Evolutionary conservation across 2,113 vertebrate species (phyloP), one percentile per base, ranked within the genome.

Genomic region (Phyllopteryx taeniolatus): DNA sequence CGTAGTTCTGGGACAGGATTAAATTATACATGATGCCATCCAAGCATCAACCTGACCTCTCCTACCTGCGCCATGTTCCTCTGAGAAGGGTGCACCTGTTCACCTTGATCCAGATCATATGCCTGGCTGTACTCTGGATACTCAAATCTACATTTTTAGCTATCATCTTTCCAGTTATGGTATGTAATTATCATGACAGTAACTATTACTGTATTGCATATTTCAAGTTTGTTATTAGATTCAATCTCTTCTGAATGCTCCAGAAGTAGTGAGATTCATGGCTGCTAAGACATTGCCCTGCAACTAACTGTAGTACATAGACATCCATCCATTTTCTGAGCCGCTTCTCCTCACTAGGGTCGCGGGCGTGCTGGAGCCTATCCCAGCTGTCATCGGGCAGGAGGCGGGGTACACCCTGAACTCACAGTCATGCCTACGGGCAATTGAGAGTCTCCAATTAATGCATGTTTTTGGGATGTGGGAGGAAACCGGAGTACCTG

Each of bases 1-100:
- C 0, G 0, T 81, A 99, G 97, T 98, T 99, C 68, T 98, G 96
- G 97, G 97, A 99, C 8, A 93, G 98, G 81, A 96, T 97, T 79
- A 99, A 99, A 79, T 91, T 99, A 71, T 98, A 94, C 89, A 89
- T 98, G 91, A 99, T 99, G 97, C 97, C 97, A 0, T 95, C 96
- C 82, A 99, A 99, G 90, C 97, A 99, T 91, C 98, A 99, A 81
- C 98, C 98, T 0, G 97, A 99, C 86, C 95, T 90, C 5, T 86
- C 92, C 63, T 99, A 93, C 92, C 92, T 96, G 54, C 93, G 95
- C 3, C 98, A 98, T 0, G 97, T 99, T 17, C 98, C 98, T 0
- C 87, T 99, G 77, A 94, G 97, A 19, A 94, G 92, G 77, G 92
- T 99, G 47, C 98, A 99, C 82, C 93, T 99, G 75, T 99, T 99